Evolutionary conservation across 1,140 invertebrate genomes (phyloP).

Genomic region (Caenorhabditis brenneri): DNA sequence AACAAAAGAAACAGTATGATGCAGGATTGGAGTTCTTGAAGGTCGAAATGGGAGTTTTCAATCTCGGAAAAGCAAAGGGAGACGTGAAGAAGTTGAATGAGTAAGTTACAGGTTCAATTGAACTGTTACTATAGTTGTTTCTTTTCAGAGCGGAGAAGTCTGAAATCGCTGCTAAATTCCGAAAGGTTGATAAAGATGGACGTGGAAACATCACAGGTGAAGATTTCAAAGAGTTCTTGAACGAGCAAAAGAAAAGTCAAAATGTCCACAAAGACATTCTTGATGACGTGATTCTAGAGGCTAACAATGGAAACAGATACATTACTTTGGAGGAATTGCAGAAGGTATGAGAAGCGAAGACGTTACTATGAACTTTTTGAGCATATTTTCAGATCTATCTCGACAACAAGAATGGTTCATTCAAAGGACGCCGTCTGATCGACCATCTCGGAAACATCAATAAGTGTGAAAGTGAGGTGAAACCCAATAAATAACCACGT

Average conservation of each 20-base stretch:
- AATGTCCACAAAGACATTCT: background rate
- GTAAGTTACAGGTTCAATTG: background rate
- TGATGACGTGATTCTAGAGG: background rate
- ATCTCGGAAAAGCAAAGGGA: background rate
- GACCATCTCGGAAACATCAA: background rate
- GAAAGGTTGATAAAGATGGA: background rate
- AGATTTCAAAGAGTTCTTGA: background rate
- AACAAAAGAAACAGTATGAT: slow-evolving; percentile 82
- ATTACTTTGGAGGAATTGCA: background rate
- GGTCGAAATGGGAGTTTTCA: slow-evolving; percentile 84
- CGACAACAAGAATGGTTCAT: background rate
- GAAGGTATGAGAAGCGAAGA: background rate
- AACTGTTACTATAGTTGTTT: background rate
- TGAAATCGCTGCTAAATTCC: background rate
- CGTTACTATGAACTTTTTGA: no score
- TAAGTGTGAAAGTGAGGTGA: background rate
- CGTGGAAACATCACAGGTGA: background rate
- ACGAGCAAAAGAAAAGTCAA: background rate
- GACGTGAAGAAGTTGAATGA: background rate
- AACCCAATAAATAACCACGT: no score
- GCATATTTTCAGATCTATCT: background rate
- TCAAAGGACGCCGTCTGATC: background rate
- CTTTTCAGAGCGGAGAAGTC: background rate
- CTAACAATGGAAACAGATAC: background rate
- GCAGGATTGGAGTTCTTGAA: slow-evolving; percentile 83